Evolutionary conservation across 2,888 invertebrate genomes (phyloP).

Genomic region (Teinopalpus imperialis): DNA sequence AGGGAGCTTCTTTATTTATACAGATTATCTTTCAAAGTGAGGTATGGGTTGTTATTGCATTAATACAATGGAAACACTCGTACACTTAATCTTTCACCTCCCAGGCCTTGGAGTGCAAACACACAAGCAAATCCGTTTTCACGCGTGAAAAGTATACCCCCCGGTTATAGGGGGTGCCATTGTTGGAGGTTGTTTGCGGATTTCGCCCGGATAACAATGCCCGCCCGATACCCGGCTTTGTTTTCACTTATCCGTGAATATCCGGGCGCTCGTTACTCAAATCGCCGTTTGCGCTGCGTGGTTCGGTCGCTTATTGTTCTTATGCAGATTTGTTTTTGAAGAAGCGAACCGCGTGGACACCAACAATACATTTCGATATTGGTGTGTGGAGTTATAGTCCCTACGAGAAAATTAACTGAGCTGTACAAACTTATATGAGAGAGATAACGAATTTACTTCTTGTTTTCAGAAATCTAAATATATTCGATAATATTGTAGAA

Average conservation of each 20-base stretch:
- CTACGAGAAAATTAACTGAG: not conserved
- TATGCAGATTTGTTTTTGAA: slow-evolving; percentile 34
- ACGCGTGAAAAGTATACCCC: slow-evolving; percentile 31
- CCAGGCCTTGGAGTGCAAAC: slow-evolving; percentile 34
- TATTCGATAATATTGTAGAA: too few relatives aligned
- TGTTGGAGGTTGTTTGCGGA: slow-evolving; percentile 51
- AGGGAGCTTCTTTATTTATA: too few relatives aligned
- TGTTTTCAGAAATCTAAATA: too few relatives aligned
- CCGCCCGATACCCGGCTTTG: slow-evolving; percentile 46
- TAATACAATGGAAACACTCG: slow-evolving; percentile 3
- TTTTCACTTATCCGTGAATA: slow-evolving; percentile 51
- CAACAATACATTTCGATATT: slow-evolving; percentile 22
- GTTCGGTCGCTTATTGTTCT: slow-evolving; percentile 36
- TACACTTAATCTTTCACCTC: slow-evolving; percentile 24
- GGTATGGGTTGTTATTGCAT: slow-evolving; percentile 1
- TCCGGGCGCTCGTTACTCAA: slow-evolving; percentile 51
- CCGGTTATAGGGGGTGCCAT: slow-evolving; percentile 35
- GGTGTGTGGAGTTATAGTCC: not conserved
- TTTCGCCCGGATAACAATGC: slow-evolving; percentile 56
- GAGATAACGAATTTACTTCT: too few relatives aligned
- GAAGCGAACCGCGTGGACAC: slow-evolving; percentile 22
- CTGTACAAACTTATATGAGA: too few relatives aligned
- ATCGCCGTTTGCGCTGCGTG: slow-evolving; percentile 37
- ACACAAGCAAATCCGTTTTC: slow-evolving; percentile 36
- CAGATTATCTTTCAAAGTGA: too few relatives aligned